A percentile compares a stretch with the other conserved stretches of the same genome.
Conservation (phyloP, 1,140 invertebrate genomes). For the Drosophila punjabiensis region DNA sequence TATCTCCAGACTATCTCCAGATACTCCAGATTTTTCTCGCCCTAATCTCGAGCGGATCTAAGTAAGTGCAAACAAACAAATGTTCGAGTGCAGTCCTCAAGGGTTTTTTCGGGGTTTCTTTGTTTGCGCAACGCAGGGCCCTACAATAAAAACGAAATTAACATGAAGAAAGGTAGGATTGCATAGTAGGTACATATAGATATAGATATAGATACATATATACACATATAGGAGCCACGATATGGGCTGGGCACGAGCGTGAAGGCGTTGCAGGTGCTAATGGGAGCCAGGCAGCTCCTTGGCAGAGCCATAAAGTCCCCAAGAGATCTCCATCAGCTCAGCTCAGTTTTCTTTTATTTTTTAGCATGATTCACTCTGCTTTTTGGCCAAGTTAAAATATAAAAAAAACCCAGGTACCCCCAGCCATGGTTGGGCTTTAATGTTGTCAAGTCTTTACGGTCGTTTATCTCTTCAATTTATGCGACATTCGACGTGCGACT, state of each 20-base stretch:
- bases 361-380: constrained; percentile 28
- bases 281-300: constrained; percentile 12
- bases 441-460: constrained; percentile 25
- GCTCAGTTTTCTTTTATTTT: not conserved
- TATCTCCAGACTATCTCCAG: constrained; percentile 8
- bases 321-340: constrained; percentile 6
- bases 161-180: constrained; percentile 28
- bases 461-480: constrained; percentile 39
- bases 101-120: constrained; percentile 21
- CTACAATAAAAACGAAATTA: constrained; percentile 44
- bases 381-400: constrained; percentile 8
- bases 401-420: not conserved
- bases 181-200: not conserved
- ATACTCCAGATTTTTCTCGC: constrained; percentile 42
- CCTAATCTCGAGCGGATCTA: constrained; percentile 35
- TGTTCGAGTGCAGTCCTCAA: constrained; percentile 19
- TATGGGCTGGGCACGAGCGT: constrained; percentile 23
- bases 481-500: constrained; percentile 33
- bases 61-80: constrained; percentile 35
- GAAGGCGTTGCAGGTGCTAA: constrained; percentile 33
- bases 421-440: constrained; percentile 9
- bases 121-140: constrained; percentile 16
- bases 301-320: not conserved
- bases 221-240: not conserved
- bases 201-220: not conserved